These are phyloP conservation scores for Epinephelus awoara DNA, from an alignment of 2,797 vertebrate species.

Conservation along the genomic window DNA sequence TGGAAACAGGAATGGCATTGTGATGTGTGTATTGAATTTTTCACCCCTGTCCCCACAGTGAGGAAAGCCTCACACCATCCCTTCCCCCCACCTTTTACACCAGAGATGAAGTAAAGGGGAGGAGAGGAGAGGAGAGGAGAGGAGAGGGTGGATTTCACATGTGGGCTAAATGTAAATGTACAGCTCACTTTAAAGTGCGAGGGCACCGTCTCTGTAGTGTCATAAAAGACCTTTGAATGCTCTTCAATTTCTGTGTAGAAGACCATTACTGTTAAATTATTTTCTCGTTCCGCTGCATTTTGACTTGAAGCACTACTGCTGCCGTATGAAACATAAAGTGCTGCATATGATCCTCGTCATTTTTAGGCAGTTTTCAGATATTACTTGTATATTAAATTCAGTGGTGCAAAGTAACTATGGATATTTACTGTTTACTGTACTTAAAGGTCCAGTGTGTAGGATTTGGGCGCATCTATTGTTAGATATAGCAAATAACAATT, in stretches of 20 bases:
- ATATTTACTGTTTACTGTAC: no score
- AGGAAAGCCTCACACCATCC: slow-evolving; percentile 60
- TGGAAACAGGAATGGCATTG: slow-evolving; percentile 82
- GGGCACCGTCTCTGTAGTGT: background rate
- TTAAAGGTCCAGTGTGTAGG: no score
- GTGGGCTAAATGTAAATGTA: no score
- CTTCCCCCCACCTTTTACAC: slow-evolving; percentile 56
- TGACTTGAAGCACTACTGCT: background rate
- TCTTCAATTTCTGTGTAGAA: slow-evolving; percentile 5
- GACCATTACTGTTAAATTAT: slow-evolving; percentile 4
- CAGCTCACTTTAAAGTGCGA: slow-evolving; percentile 16
- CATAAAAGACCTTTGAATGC: background rate
- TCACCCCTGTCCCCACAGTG: slow-evolving; percentile 65
- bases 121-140: no score
- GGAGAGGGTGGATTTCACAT: slow-evolving; percentile 16
- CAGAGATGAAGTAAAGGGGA: slow-evolving; percentile 1
- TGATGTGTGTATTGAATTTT: slow-evolving; percentile 74
- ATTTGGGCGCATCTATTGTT: no score
- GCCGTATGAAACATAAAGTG: slow-evolving; percentile 3
- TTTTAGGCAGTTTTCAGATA: slow-evolving; percentile 2
- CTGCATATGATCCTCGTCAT: slow-evolving; percentile 5
- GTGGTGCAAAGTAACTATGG: no score
- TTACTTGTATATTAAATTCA: background rate
- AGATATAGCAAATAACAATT: no score
- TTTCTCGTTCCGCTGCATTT: background rate